Evolutionary conservation across 2,113 vertebrate species (phyloP).

Genomic region (Pardalotus punctatus): DNA sequence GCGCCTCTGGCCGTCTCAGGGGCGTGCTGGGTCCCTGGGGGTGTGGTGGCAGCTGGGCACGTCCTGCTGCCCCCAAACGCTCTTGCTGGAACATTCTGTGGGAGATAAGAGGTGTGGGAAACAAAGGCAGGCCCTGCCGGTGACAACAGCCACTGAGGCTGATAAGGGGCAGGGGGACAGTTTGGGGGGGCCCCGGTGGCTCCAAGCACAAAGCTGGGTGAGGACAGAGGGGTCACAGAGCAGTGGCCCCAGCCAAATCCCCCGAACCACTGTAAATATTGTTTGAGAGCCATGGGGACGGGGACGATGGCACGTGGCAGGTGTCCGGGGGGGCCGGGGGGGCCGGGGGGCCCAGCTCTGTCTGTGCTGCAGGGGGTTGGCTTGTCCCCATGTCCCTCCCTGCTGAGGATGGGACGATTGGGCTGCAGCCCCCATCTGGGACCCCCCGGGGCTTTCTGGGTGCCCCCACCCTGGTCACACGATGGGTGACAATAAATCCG

Average conservation of each 20-base stretch:
- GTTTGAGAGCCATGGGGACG: constrained; percentile 24
- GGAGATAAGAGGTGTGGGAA: neutral
- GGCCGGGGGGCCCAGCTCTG: neutral
- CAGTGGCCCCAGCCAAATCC: neutral
- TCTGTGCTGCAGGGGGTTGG: accelerated
- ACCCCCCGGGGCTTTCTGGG: neutral
- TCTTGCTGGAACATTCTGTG: accelerated
- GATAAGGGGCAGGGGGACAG: neutral
- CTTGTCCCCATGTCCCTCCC: neutral
- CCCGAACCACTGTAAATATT: constrained; percentile 12
- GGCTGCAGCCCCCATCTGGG: neutral
- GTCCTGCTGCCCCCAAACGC: neutral
- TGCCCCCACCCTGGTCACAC: neutral
- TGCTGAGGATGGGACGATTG: neutral
- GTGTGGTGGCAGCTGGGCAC: neutral
- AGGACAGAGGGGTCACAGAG: neutral
- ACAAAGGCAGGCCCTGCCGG: neutral
- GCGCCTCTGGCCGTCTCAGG: neutral
- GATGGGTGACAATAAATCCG: neutral
- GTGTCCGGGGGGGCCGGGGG: neutral
- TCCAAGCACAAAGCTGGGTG: accelerated
- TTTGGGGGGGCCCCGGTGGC: neutral
- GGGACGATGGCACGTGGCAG: constrained; percentile 32
- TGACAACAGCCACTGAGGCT: neutral
- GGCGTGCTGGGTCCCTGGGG: accelerated